These are phyloP conservation scores for Diarsia mendica DNA, from an alignment of 2,888 invertebrate species.

Conservation along the genomic window DNA sequence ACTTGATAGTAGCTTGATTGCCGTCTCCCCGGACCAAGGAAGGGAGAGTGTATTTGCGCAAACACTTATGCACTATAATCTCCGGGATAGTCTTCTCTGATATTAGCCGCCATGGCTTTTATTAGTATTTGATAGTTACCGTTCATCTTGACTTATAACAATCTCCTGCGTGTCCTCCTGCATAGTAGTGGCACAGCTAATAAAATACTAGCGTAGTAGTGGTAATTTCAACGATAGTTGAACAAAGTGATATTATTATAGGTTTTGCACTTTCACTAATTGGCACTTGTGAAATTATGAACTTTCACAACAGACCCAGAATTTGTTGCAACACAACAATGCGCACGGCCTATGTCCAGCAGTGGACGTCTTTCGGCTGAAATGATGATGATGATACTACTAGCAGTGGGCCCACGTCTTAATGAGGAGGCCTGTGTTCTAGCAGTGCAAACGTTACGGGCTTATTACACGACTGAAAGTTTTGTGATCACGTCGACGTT, in stretches of 20 bases:
- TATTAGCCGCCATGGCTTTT: too few species aligned
- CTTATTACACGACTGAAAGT: not conserved
- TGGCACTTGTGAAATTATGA: not conserved
- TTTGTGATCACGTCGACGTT: not conserved
- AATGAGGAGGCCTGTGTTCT: not conserved
- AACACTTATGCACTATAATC: too few species aligned
- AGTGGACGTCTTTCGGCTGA: too few species aligned
- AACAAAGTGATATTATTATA: too few species aligned
- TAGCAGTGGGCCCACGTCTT: not conserved
- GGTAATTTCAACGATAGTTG: not conserved
- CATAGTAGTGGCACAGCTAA: conserved; percentile 21
- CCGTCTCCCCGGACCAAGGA: too few species aligned
- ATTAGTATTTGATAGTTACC: conserved; percentile 42
- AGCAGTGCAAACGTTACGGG: not conserved
- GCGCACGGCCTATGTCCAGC: too few species aligned
- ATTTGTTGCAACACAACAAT: too few species aligned
- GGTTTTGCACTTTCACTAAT: not conserved
- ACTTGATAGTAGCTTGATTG: too few species aligned
- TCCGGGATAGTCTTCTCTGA: too few species aligned
- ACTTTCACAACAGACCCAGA: too few species aligned
- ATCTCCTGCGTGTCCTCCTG: not conserved
- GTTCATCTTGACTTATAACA: conserved; percentile 14
- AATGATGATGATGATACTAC: too few species aligned
- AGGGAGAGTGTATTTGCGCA: too few species aligned
- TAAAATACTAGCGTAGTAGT: conserved; percentile 21